Evolutionary conservation across 2,888 invertebrate genomes (phyloP).

Genomic region (Magallana nippona): DNA sequence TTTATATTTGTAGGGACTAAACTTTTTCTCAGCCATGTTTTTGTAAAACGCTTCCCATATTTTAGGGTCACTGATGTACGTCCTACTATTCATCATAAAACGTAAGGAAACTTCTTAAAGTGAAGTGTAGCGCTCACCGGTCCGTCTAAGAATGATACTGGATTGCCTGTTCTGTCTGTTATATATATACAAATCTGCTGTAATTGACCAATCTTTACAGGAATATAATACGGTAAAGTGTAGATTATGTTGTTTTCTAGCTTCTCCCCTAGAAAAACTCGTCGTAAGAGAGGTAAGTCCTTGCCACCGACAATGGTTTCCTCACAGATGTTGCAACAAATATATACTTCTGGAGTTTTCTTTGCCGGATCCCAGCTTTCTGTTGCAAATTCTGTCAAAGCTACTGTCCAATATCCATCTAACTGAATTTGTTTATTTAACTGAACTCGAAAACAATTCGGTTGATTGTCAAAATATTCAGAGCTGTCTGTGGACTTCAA

Average conservation of each 20-base stretch:
- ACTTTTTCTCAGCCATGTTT: conserved; percentile 44
- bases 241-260: conserved; percentile 36
- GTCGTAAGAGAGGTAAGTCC: conserved; percentile 40
- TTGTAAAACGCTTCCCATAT: conserved; percentile 41
- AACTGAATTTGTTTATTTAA: conserved; percentile 35
- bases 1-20: conserved; percentile 40
- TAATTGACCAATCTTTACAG: conserved; percentile 38
- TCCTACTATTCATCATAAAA: conserved; percentile 43
- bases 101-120: conserved; percentile 44
- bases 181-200: conserved; percentile 43
- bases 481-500: conserved; percentile 40
- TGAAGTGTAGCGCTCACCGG: conserved; percentile 43
- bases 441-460: conserved; percentile 40
- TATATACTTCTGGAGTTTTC: conserved; percentile 38
- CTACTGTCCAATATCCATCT: conserved; percentile 41
- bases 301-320: conserved; percentile 38
- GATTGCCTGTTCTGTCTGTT: conserved; percentile 33
- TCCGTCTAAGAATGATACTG: conserved; percentile 39
- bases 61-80: conserved; percentile 41
- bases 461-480: conserved; percentile 28
- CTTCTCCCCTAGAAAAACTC: conserved; percentile 37
- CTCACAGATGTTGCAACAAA: conserved; percentile 46
- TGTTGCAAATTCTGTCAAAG: conserved; percentile 39
- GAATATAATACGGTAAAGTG: conserved; percentile 43
- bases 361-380: neutral